Evolutionary conservation across 2,888 invertebrate species (phyloP).

Genomic region (Limnephilus rhombicus): DNA sequence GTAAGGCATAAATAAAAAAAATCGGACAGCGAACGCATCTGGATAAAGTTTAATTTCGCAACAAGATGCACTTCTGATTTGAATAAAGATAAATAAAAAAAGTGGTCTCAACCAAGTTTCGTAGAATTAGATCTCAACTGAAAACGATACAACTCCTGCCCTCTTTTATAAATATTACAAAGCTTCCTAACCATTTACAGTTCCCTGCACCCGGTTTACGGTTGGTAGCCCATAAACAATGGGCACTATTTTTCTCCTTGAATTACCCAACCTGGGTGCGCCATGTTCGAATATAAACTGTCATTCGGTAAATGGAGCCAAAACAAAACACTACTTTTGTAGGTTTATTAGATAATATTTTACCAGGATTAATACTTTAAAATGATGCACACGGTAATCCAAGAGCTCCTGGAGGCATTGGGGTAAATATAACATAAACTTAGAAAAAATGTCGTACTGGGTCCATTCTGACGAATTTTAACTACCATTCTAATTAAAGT

Average conservation of each 20-base stretch:
- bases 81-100: too few species aligned
- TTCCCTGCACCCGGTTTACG: slow-evolving; percentile 19
- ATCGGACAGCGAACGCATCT: too few species aligned
- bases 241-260: slow-evolving; percentile 51
- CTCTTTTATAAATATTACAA: background rate
- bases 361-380: slow-evolving; percentile 59
- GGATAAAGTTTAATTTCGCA: too few species aligned
- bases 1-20: too few species aligned
- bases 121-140: too few species aligned
- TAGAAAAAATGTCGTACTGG: slow-evolving; percentile 11
- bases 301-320: slow-evolving; percentile 59
- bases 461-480: slow-evolving; percentile 23
- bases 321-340: slow-evolving; percentile 38
- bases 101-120: background rate
- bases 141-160: slow-evolving; percentile 4
- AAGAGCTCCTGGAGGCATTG: slow-evolving; percentile 78
- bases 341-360: slow-evolving; percentile 47
- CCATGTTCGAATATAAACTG: slow-evolving; percentile 63
- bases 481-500: background rate
- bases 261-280: slow-evolving; percentile 63
- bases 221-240: slow-evolving; percentile 58
- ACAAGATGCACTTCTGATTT: too few species aligned
- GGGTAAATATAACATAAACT: slow-evolving; percentile 72
- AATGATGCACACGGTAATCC: slow-evolving; percentile 77
- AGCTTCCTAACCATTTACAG: slow-evolving; percentile 26